phyloP scores from a whole-genome alignment of 2,888 invertebrate genomes.

The Orthosia cruda region DNA sequence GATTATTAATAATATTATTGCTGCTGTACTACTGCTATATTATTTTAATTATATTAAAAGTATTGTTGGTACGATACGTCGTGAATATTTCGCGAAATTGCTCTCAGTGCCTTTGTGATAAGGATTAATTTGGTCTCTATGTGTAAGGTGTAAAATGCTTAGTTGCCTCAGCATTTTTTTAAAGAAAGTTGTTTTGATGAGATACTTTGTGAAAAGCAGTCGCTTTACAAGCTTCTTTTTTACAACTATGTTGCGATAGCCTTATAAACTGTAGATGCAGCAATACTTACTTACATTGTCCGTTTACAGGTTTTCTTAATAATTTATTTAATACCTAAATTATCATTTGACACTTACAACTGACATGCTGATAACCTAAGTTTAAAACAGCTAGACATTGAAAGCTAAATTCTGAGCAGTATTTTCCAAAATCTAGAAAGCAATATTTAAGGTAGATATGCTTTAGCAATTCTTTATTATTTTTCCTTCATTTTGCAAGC shows the following conservation, averaged over 20 bases:
- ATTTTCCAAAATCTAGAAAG: not conserved
- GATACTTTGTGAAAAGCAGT: not conserved
- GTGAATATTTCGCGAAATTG: not conserved
- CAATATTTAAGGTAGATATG: not conserved
- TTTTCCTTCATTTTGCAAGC: slow-evolving; percentile 12
- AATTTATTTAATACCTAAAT: not conserved
- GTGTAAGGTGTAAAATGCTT: not conserved
- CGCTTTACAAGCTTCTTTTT: not conserved
- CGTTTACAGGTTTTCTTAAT: not conserved
- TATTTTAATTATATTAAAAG: slow-evolving; percentile 4
- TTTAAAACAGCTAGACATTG: no score
- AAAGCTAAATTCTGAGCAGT: not conserved
- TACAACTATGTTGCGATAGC: no score
- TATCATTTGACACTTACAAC: not conserved
- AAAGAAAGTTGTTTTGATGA: not conserved
- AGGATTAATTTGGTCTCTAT: not conserved
- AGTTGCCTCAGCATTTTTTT: not conserved
- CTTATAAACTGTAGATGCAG: no score
- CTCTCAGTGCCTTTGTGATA: not conserved
- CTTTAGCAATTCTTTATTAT: not conserved
- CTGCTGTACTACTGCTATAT: not conserved
- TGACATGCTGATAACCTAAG: not conserved
- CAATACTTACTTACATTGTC: no score
- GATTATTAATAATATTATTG: no score
- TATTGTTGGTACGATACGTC: not conserved